Base-by-base conservation (phyloP, 2,113 vertebrate species). In the Copsychus sechellarum region DNA sequence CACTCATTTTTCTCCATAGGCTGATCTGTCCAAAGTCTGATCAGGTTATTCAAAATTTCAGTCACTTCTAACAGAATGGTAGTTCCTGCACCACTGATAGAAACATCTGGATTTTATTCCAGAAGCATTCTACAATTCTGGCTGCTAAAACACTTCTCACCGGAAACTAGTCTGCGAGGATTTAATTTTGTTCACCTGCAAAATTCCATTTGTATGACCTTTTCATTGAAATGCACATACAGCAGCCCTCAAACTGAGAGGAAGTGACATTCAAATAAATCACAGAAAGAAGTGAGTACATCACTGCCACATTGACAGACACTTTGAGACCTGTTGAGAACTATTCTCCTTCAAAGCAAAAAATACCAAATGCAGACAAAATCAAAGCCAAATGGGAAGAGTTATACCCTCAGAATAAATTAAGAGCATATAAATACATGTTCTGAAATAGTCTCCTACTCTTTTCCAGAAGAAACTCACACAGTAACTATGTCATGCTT, bases 61-160 rank as follows among this genome's bases (percentile, higher is more conserved):
- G 2, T 71, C 47, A 51, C 36, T 83, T 72, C 12, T 83, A 85
- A 61, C 5, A 62, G 67, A 81, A 67, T 33, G 65, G 56, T 20
- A 25, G 20, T 25, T 95, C 57, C 83, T 87, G 53, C 42, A 56
- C 14, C 48, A 42, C 45, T 53, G 53, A 65, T 21, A 42, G 38
- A 58, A 74, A 92, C 95, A 95, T 92, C 92, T 96, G 93, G 86
- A 81, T 85, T 93, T 95, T 81, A 92, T 95, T 87, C 53, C 81
- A 79, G 77, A 81, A 66, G 64, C 45, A 51, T 71, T 60, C 73
- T 53, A 24, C 1, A 2, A 26, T 57, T 86, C 48, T 9, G 33
- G 73, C 86, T 89, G 86, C 73, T 92, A 53, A 71, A 95, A 9
- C 36, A 6, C 40, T 91, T 74, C 73, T 79, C 0, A 0, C 13